Percentiles rank a stretch among this genome's conserved stretches.
phyloP scores from a whole-genome alignment of 2,888 invertebrate species.

The Drosophila macrospina region DNA sequence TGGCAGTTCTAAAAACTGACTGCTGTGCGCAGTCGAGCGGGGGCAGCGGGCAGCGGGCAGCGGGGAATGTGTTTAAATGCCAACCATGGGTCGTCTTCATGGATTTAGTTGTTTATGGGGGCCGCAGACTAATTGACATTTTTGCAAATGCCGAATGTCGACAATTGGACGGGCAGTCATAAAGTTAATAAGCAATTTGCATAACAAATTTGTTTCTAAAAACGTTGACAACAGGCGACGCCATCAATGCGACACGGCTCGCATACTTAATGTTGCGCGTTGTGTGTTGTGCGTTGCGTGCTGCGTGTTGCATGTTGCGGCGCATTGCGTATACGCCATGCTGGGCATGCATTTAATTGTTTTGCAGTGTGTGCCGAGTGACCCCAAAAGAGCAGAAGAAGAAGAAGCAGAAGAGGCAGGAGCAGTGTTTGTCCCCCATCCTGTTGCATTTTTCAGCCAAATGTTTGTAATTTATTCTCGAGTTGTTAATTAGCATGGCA shows the following conservation, averaged over 20 bases:
- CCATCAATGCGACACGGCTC: slow-evolving; percentile 28
- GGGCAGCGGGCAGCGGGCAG: no score
- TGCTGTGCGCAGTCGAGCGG: no score
- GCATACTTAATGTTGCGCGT: slow-evolving; percentile 66
- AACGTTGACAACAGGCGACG: slow-evolving; percentile 71
- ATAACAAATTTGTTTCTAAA: slow-evolving; percentile 80
- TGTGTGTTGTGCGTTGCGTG: no score
- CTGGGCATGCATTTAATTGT: slow-evolving; percentile 73
- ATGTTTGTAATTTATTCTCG: slow-evolving; percentile 67
- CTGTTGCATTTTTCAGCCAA: slow-evolving; percentile 59
- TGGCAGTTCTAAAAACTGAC: slow-evolving; percentile 31
- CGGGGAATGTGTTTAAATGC: slow-evolving; percentile 42
- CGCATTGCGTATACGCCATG: slow-evolving; percentile 65
- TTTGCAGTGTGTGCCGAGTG: slow-evolving; percentile 35
- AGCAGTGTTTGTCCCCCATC: no score
- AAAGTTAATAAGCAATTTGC: slow-evolving; percentile 82
- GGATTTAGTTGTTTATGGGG: slow-evolving; percentile 29
- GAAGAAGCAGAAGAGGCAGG: no score
- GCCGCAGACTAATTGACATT: slow-evolving; percentile 68
- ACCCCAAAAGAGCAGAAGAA: slow-evolving; percentile 10
- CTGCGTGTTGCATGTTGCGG: slow-evolving; percentile 25
- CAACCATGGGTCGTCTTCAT: slow-evolving; percentile 17
- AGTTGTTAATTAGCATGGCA: slow-evolving; percentile 68
- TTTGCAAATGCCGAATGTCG: slow-evolving; percentile 67
- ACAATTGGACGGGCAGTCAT: slow-evolving; percentile 53